Evolutionary conservation across 1,140 invertebrate species (phyloP).

Genomic region (Helicoverpa zea): DNA sequence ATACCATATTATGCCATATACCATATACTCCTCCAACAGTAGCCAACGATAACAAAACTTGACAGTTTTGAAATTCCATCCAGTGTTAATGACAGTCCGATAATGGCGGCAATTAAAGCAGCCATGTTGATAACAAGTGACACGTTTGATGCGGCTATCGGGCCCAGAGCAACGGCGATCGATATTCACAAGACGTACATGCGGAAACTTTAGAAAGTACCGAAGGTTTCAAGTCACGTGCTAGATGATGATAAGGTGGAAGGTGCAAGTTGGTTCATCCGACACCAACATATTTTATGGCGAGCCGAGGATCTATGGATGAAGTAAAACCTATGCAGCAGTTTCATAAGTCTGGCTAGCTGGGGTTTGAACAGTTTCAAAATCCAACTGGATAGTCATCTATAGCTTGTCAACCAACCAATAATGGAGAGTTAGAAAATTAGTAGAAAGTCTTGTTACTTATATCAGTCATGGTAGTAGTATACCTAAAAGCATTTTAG

Average conservation of each 20-base stretch:
- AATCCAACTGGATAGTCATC: no score
- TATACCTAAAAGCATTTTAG: no score
- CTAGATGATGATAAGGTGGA: not conserved
- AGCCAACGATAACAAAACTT: conserved; percentile 14
- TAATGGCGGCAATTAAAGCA: conserved; percentile 25
- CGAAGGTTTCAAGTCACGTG: conserved; percentile 7
- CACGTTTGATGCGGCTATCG: not conserved
- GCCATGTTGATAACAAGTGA: conserved; percentile 19
- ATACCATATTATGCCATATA: not conserved
- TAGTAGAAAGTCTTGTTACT: no score
- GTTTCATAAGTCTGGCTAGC: no score
- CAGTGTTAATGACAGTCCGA: not conserved
- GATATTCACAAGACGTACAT: conserved; percentile 1
- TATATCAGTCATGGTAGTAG: no score
- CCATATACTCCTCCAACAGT: no score
- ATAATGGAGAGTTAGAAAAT: no score
- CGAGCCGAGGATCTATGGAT: no score
- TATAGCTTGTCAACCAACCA: no score
- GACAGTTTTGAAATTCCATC: not conserved
- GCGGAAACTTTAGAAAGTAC: conserved; percentile 13
- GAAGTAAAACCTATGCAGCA: no score
- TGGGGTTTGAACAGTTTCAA: no score
- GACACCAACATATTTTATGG: no score
- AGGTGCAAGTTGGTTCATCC: not conserved
- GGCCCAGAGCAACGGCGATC: not conserved